Evolutionary conservation across 2,113 vertebrate genomes (phyloP), one percentile per base, ranked within the genome.

Genomic region (Sphaerodactylus townsendi): DNA sequence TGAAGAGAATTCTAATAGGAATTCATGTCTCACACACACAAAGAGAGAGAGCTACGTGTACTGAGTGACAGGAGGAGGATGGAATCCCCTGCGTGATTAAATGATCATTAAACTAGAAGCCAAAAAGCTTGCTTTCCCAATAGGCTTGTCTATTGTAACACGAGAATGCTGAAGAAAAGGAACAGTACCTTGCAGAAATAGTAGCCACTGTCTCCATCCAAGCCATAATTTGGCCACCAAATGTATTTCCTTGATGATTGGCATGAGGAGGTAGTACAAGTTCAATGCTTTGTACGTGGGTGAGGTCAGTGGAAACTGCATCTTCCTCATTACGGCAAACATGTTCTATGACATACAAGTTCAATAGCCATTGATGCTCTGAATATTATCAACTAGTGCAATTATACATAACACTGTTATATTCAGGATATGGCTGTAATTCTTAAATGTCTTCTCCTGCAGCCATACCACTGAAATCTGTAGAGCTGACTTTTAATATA

Each of bases 141-240:
- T 50, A 71, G 56, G 72, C 41, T 23, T 50, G 39, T 9, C 39
- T 39, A 35, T 23, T 23, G 15, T n/a, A 64, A 46, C 41, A 41
- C 7, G 81, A 65, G 74, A 77, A 70, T 48, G 3, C 2, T 44
- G 73, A 73, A 62, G 85, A 56, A 82, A 28, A 70, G 73, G 10
- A 62, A 44, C 14, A 23, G 28, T 88, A 97, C 96, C 96, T 97
- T 89, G 96, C 97, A 85, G 97, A 95, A 90, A 98, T 96, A 81
- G 95, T 95, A 9, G 96, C 96, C 11, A 95, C 96, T 0, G 90
- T 94, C 90, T 97, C 96, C 96, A 97, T 97, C 97, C 97, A 97
- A 62, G 96, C 96, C 96, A 97, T 97, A 89, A 98, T 96, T 89
- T 97, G 97, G 19, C 96, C 96, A 76, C 96, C 95, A 68, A 96